Conservation (phyloP, 2,888 invertebrate genomes). For the Itoplectis maculator region DNA sequence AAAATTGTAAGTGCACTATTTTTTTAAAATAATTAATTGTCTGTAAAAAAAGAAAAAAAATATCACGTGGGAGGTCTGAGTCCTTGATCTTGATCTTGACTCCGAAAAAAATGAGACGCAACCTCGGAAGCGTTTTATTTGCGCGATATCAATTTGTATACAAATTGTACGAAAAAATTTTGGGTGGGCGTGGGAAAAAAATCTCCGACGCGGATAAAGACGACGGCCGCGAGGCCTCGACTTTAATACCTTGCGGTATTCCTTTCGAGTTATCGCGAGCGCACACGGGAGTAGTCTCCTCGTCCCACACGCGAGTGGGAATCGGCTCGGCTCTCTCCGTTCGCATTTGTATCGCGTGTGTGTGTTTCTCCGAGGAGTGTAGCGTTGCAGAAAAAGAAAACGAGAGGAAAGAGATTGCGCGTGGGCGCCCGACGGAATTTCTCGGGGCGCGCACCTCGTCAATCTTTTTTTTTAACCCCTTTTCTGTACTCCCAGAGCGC, state of each 20-base stretch:
- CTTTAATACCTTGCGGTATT: slow-evolving; percentile 41
- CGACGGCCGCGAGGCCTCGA: not conserved
- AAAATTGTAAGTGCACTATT: not conserved
- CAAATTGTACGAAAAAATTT: slow-evolving; percentile 47
- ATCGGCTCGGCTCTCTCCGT: slow-evolving; percentile 15
- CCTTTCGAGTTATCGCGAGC: slow-evolving; percentile 46
- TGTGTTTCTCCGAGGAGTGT: not conserved
- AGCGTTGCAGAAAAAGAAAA: slow-evolving; percentile 21
- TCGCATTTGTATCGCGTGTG: slow-evolving; percentile 14
- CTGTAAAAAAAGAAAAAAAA: too few species aligned
- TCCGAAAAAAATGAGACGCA: not conserved
- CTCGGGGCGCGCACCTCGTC: not conserved
- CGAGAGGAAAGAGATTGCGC: slow-evolving; percentile 25
- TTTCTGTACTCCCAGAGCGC: not conserved
- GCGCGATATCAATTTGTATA: slow-evolving; percentile 35
- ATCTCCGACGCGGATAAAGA: slow-evolving; percentile 16
- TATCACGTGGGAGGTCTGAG: not conserved
- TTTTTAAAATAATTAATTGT: not conserved
- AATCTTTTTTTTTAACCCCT: not conserved
- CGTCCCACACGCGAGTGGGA: slow-evolving; percentile 45
- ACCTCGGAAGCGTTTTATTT: slow-evolving; percentile 30
- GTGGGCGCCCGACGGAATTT: slow-evolving; percentile 26
- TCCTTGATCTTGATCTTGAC: slow-evolving; percentile 42
- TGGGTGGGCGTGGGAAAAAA: slow-evolving; percentile 51
- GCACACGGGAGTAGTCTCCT: slow-evolving; percentile 9